A percentile compares a stretch with the other conserved stretches of the same genome.
Evolutionary conservation across 2,888 invertebrate species (phyloP).

Genomic region (Fragum fragum): DNA sequence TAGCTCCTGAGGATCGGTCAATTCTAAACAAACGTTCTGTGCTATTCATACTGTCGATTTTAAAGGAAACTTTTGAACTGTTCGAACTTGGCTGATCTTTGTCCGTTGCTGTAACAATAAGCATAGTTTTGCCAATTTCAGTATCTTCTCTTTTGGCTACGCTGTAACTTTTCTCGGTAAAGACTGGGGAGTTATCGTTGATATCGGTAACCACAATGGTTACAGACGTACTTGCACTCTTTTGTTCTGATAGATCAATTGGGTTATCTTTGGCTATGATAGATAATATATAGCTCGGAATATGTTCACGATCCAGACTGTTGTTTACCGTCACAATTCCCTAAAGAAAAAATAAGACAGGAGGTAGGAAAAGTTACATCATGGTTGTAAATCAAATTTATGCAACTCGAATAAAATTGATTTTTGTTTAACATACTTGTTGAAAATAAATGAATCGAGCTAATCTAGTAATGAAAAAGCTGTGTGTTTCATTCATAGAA

Average conservation of each 20-base stretch:
- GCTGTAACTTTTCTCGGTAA: slow-evolving; percentile 16
- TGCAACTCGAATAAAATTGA: no score
- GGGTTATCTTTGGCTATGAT: slow-evolving; percentile 55
- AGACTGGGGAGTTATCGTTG: slow-evolving; percentile 58
- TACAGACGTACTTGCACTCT: slow-evolving; percentile 14
- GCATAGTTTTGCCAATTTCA: neutral
- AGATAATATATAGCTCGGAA: slow-evolving; percentile 19
- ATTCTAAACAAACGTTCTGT: slow-evolving; percentile 39
- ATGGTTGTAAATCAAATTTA: no score
- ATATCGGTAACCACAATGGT: slow-evolving; percentile 42
- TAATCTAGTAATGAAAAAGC: no score
- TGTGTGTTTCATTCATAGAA: no score
- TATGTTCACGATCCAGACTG: slow-evolving; percentile 46
- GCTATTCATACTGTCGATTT: neutral
- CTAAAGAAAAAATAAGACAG: slow-evolving; percentile 26
- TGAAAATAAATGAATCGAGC: no score
- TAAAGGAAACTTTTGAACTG: slow-evolving; percentile 32
- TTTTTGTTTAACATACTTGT: no score
- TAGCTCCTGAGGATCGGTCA: slow-evolving; percentile 27
- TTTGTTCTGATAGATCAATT: slow-evolving; percentile 12
- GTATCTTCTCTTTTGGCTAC: slow-evolving; percentile 37
- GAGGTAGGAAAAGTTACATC: no score
- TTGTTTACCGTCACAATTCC: slow-evolving; percentile 37
- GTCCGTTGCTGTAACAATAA: slow-evolving; percentile 42
- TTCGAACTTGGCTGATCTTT: slow-evolving; percentile 28